Percentiles rank a stretch among this genome's conserved stretches.
phyloP scores from a whole-genome alignment of 1,140 invertebrate species.

The Hyposmocoma kahamanoa region DNA sequence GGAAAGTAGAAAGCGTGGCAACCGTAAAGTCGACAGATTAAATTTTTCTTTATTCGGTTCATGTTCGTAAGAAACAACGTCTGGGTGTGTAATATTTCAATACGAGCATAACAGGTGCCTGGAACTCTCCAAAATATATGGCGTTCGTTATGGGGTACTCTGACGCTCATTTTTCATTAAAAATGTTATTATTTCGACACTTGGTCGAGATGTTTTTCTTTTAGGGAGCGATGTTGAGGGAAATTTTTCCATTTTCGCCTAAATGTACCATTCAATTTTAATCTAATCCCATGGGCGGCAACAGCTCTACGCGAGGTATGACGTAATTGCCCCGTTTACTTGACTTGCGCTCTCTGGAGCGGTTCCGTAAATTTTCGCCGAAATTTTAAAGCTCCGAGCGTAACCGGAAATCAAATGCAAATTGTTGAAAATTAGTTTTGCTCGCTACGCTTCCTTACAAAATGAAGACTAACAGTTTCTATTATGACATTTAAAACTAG shows the following conservation, averaged over 20 bases:
- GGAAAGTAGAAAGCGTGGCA: conserved; percentile 10
- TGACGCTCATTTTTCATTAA: background rate
- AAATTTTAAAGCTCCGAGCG: too few species aligned
- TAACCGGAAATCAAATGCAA: too few species aligned
- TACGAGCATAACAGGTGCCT: conserved; percentile 23
- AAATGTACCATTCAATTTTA: conserved; percentile 41
- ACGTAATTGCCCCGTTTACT: conserved; percentile 27
- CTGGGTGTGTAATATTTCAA: conserved; percentile 37
- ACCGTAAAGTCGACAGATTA: conserved; percentile 34
- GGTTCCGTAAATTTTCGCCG: too few species aligned
- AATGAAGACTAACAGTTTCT: too few species aligned
- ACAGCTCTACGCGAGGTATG: conserved; percentile 23
- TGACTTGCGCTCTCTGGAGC: conserved; percentile 10
- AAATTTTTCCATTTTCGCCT: conserved; percentile 8
- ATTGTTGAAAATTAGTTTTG: too few species aligned
- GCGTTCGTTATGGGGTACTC: background rate
- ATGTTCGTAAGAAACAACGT: conserved; percentile 36
- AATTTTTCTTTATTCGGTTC: conserved; percentile 47
- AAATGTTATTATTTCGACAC: background rate
- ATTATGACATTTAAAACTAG: too few species aligned
- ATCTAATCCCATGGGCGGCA: conserved; percentile 38
- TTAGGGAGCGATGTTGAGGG: background rate
- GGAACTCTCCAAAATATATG: conserved; percentile 1
- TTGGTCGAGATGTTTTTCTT: background rate
- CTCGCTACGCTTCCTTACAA: too few species aligned